Percentiles rank a stretch among this genome's conserved stretches.
phyloP scores from a whole-genome alignment of 2,888 invertebrate genomes.

The Byasa hedistus region DNA sequence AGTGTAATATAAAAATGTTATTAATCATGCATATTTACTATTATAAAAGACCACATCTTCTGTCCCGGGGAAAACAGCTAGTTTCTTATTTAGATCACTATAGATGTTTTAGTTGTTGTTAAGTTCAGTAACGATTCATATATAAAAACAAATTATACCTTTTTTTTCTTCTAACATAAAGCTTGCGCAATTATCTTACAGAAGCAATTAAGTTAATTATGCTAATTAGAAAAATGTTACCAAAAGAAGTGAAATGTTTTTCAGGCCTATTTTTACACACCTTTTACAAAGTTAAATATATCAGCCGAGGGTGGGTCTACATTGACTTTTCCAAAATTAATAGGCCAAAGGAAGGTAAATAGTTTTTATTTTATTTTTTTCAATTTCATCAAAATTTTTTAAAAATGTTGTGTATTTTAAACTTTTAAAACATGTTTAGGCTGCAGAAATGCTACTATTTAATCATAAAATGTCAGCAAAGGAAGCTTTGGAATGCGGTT shows the following conservation, averaged over 20 bases:
- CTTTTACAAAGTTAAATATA: conserved; percentile 91
- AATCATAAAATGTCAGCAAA: conserved; percentile 87
- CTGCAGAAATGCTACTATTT: conserved; percentile 82
- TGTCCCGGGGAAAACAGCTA: too few species aligned
- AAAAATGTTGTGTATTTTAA: not conserved
- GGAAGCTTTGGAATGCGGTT: conserved; percentile 88
- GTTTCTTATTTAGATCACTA: too few species aligned
- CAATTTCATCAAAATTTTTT: not conserved
- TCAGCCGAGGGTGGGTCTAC: conserved; percentile 95
- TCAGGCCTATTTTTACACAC: conserved; percentile 92
- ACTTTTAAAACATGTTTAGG: conserved; percentile 54
- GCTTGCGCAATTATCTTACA: too few species aligned
- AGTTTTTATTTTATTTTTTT: not conserved
- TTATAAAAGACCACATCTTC: too few species aligned
- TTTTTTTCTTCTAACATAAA: too few species aligned
- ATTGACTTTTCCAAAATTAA: conserved; percentile 89
- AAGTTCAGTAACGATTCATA: too few species aligned
- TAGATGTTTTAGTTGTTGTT: too few species aligned
- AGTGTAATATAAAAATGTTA: too few species aligned
- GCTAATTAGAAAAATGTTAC: not conserved
- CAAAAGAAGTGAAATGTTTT: conserved; percentile 37
- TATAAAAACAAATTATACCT: too few species aligned
- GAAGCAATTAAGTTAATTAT: not conserved
- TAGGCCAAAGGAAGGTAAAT: conserved; percentile 89
- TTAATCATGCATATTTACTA: too few species aligned